Percentiles rank a stretch among this genome's conserved stretches.
phyloP scores from a whole-genome alignment of 1,140 invertebrate genomes.

The Xylocopa sonorina region DNA sequence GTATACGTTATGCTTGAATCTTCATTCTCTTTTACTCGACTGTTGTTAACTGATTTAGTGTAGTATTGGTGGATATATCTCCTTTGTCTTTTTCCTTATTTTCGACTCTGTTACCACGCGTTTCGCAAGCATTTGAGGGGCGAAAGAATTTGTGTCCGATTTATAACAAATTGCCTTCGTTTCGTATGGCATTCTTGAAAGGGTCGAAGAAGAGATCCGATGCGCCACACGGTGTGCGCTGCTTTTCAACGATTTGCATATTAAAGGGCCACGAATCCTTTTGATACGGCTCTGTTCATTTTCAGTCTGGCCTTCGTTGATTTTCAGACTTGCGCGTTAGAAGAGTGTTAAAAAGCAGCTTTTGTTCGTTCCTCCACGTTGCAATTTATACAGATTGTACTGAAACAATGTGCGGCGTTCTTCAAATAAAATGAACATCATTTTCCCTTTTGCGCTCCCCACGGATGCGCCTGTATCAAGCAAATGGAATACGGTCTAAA shows the following conservation, averaged over 20 bases:
- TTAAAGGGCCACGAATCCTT: neutral
- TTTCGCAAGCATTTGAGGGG: constrained; percentile 28
- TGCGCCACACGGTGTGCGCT: neutral
- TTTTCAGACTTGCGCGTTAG: neutral
- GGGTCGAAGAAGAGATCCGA: neutral
- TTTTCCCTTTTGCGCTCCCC: neutral
- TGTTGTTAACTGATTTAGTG: no score
- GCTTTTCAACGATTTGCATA: constrained; percentile 24
- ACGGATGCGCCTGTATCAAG: neutral
- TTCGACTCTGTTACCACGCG: constrained; percentile 9
- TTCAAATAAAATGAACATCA: neutral
- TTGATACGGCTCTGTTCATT: neutral
- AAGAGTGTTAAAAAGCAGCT: neutral
- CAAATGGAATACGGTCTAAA: neutral
- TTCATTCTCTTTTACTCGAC: no score
- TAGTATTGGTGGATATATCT: no score
- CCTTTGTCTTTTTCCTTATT: neutral
- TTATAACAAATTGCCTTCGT: constrained; percentile 33
- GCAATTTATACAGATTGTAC: neutral
- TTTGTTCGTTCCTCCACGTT: neutral
- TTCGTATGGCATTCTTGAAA: neutral
- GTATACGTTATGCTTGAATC: no score
- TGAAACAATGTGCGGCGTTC: neutral
- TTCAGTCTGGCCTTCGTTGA: neutral
- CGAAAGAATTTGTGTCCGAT: constrained; percentile 20